Conservation (phyloP, 2,113 vertebrate species). For the Opisthocomus hoazin region DNA sequence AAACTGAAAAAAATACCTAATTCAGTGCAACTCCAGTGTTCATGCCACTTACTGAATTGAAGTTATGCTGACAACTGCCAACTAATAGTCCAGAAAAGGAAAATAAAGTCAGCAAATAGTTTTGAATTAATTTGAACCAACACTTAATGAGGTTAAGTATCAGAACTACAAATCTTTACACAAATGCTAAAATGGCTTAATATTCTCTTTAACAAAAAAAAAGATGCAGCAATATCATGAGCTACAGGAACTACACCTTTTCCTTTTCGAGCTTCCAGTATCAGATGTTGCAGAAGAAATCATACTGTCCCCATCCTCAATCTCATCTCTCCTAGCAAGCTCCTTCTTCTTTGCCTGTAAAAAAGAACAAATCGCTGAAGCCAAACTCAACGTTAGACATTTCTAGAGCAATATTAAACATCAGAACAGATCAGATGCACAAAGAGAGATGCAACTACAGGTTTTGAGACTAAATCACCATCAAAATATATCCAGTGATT, state of each 20-base stretch:
- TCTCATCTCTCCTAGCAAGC: constrained; percentile 88
- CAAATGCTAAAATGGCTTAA: background rate
- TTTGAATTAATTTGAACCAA: background rate
- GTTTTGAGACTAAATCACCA: background rate
- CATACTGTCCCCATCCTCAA: constrained; percentile 96
- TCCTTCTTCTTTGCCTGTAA: constrained; percentile 92
- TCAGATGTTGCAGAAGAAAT: constrained; percentile 94
- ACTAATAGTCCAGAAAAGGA: background rate
- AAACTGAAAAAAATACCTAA: background rate
- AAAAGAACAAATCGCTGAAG: constrained; percentile 46
- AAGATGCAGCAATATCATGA: background rate
- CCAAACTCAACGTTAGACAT: constrained; percentile 3
- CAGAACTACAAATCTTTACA: background rate
- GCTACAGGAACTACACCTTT: constrained; percentile 77
- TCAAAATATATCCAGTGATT: background rate
- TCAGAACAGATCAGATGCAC: constrained; percentile 19
- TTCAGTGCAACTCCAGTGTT: background rate
- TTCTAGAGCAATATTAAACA: constrained; percentile 51
- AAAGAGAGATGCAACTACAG: background rate
- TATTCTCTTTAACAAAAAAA: background rate
- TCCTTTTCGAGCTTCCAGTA: constrained; percentile 90
- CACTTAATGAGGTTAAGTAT: background rate
- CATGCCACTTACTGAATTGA: background rate
- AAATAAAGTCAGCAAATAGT: background rate
- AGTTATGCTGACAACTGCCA: background rate